Evolutionary conservation across 1,140 invertebrate genomes (phyloP).

Genomic region (Leptinotarsa lineolata): DNA sequence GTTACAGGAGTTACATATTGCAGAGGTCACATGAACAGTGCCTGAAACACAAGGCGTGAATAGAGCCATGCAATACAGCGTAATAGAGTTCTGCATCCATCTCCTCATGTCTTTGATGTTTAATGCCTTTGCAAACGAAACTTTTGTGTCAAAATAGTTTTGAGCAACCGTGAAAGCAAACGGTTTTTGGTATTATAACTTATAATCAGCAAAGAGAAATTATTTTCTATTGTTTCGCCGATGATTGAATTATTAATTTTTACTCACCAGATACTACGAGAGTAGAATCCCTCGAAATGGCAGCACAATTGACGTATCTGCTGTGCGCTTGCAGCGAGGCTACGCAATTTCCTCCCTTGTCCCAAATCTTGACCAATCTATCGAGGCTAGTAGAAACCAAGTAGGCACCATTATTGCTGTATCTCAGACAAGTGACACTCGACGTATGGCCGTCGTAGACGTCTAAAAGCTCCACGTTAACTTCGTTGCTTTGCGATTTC

Average conservation of each 20-base stretch:
- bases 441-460: slow-evolving; percentile 55
- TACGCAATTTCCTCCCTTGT: slow-evolving; percentile 58
- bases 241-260: no score
- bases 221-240: no score
- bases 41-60: no score
- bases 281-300: slow-evolving; percentile 68
- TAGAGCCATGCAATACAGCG: no score
- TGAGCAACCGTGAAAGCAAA: not conserved
- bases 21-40: not conserved
- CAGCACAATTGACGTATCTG: slow-evolving; percentile 74
- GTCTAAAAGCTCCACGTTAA: slow-evolving; percentile 41
- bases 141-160: not conserved
- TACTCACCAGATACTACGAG: slow-evolving; percentile 67
- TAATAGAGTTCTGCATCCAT: no score
- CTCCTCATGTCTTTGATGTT: no score
- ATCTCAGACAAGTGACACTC: slow-evolving; percentile 67
- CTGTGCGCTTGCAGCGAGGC: slow-evolving; percentile 63
- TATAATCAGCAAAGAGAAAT: no score
- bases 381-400: slow-evolving; percentile 71
- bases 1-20: not conserved
- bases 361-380: slow-evolving; percentile 73
- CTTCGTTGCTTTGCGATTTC: slow-evolving; percentile 34
- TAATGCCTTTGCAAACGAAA: no score
- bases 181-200: no score
- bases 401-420: slow-evolving; percentile 63